These are phyloP conservation scores for Peromyscus eremicus DNA, from an alignment of 2,797 vertebrate species.

Conservation along the genomic window DNA sequence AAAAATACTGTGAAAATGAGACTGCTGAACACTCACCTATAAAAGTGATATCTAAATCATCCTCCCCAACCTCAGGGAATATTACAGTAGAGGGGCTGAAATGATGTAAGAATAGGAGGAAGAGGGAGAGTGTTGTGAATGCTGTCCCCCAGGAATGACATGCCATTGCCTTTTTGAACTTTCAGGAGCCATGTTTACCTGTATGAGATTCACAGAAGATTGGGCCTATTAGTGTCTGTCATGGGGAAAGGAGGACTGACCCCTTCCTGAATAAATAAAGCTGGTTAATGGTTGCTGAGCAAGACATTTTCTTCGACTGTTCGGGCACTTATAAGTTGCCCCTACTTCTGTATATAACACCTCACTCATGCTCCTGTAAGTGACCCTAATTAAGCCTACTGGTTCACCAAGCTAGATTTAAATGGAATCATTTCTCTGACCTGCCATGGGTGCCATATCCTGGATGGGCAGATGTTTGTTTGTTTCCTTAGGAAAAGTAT, in stretches of 20 bases:
- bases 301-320: neutral
- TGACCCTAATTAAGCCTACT: neutral
- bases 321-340: neutral
- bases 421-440: neutral
- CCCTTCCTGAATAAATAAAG: neutral
- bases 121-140: neutral
- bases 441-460: neutral
- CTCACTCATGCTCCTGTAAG: neutral
- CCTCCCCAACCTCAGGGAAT: neutral
- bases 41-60: neutral
- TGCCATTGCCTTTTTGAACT: neutral
- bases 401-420: neutral
- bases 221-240: neutral
- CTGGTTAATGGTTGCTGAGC: neutral
- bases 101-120: neutral
- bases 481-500: neutral
- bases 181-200: neutral
- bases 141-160: neutral
- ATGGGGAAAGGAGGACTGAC: neutral
- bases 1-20: neutral
- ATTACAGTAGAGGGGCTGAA: neutral
- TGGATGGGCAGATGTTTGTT: too few species aligned
- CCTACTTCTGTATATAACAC: neutral
- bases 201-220: neutral
- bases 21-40: neutral